These are phyloP conservation scores for Shargacucullia verbasci DNA, from an alignment of 2,888 invertebrate species.

Conservation along the genomic window DNA sequence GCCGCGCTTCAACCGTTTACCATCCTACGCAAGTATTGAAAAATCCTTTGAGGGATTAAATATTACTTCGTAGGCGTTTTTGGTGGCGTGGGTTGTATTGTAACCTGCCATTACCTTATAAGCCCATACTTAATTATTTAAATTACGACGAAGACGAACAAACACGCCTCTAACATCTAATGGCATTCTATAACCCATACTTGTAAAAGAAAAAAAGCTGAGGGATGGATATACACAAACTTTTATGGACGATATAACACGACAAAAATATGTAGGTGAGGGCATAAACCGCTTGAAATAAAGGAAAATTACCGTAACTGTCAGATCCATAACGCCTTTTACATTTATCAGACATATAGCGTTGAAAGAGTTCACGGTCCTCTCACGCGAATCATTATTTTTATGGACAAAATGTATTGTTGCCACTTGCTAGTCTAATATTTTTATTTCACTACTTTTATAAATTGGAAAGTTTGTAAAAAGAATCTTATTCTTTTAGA, in stretches of 20 bases:
- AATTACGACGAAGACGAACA: not conserved
- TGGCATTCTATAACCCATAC: constrained; percentile 4
- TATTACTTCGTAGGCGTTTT: not conserved
- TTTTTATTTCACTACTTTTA: constrained; percentile 26
- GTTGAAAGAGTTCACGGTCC: constrained; percentile 6
- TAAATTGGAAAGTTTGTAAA: constrained; percentile 20
- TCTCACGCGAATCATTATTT: constrained; percentile 22
- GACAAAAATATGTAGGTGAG: constrained; percentile 17
- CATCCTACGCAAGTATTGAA: constrained; percentile 9
- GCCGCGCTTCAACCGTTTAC: not conserved
- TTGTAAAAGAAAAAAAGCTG: constrained; percentile 3
- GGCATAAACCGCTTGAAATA: constrained; percentile 24
- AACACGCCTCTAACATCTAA: constrained; percentile 1
- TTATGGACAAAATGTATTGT: constrained; percentile 23
- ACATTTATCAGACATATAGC: constrained; percentile 32
- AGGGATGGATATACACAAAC: constrained; percentile 7
- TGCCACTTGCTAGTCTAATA: constrained; percentile 17
- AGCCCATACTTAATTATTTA: constrained; percentile 2
- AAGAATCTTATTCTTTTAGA: too few species aligned
- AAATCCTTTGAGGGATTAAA: not conserved
- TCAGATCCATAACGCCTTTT: constrained; percentile 22
- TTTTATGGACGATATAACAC: constrained; percentile 23
- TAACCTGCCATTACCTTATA: constrained; percentile 11
- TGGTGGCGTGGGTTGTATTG: constrained; percentile 12
- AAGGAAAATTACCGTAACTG: constrained; percentile 15